Evolutionary conservation across 2,888 invertebrate species (phyloP), one percentile per base, ranked within the genome.

Genomic region (Drosophila longiperda): DNA sequence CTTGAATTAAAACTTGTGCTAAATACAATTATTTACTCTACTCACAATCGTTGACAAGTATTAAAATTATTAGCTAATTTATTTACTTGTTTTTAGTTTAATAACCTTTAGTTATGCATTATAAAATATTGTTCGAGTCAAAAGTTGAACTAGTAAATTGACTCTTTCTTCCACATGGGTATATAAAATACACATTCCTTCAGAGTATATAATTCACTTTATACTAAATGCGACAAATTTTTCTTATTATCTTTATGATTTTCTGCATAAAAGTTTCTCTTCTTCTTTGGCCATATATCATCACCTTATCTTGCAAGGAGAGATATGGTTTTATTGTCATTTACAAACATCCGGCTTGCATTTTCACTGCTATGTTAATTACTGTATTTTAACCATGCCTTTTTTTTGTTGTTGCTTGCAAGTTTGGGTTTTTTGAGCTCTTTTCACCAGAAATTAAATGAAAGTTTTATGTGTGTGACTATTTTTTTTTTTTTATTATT

Each of bases 401-500:
- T 66, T 66, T 66, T 65, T 68, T 58, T n/a, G n/a, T 67, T 57
- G 64, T 71, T 53, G 63, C 57, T 72, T 57, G 54, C 33, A 54
- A 62, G 26, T 71, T 53, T 83, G 40, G 57, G 15, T n/a, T 72
- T 72, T 69, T 75, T 74, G 66, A 29, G 65, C 49, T 49, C 60
- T 81, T 75, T 80, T 76, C 61, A 68, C 67, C 67, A 61, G 69
- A 76, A 82, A 76, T 76, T 83, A 82, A 90, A 87, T 82, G 87
- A 87, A 90, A 87, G 87, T 87, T 82, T 63, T 29, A 40, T 36
- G 48, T 66, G 45, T 63, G 32, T 65, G 29, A 15, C 4, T 45
- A 20, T 45, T 20, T 53, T 8, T n/a, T 59, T 57, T 58, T 23
- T 45, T 32, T 17, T 26, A 49, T 61, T 55, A 58, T 76, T 72